phyloP scores from a whole-genome alignment of 2,797 vertebrate genomes.

The Rhinella marina region DNA sequence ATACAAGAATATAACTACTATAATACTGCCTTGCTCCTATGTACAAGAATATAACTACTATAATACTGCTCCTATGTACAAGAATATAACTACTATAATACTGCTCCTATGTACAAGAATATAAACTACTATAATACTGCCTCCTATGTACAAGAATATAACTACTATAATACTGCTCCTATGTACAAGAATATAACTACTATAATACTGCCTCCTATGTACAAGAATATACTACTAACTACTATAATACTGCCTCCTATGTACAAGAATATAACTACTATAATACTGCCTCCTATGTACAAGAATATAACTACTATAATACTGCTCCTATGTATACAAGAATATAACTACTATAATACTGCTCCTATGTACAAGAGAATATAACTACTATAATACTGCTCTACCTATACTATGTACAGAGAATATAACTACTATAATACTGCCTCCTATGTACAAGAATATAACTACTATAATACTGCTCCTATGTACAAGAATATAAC shows the following conservation, averaged over 20 bases:
- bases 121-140: no score
- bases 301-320: constrained; percentile 17
- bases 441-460: no score
- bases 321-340: constrained; percentile 1
- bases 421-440: constrained; percentile 9
- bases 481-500: no score
- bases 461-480: no score
- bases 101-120: no score
- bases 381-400: constrained; percentile 1
- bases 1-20: not conserved
- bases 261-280: not conserved
- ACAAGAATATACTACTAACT: no score
- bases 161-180: not conserved
- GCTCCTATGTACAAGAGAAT: no score
- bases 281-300: not conserved
- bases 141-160: no score
- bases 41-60: constrained; percentile 3
- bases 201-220: no score
- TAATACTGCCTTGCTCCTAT: not conserved
- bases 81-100: no score
- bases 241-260: not conserved
- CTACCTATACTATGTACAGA: not conserved
- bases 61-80: no score
- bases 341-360: constrained; percentile 14
- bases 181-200: not conserved